phyloP scores from a whole-genome alignment of 1,140 invertebrate genomes.

The Drosophila kohkoa region DNA sequence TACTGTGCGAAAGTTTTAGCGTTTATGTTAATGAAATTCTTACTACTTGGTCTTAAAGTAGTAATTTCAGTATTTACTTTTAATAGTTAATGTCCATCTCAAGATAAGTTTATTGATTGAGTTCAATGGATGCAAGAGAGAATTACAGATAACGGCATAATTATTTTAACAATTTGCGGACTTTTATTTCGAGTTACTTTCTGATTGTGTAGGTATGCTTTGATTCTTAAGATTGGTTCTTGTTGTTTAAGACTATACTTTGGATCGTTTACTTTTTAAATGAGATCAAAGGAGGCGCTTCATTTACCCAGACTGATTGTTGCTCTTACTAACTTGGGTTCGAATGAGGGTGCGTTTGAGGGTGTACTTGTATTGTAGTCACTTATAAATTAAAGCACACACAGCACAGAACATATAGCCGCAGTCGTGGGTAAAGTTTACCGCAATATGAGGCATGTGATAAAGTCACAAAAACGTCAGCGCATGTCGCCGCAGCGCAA shows the following conservation, averaged over 20 bases:
- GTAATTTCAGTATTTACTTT: too few relatives aligned
- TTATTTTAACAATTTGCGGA: too few relatives aligned
- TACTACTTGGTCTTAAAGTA: neutral
- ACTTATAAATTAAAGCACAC: slow-evolving; percentile 37
- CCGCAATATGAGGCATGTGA: slow-evolving; percentile 81
- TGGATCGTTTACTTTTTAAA: too few relatives aligned
- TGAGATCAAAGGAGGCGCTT: slow-evolving; percentile 16
- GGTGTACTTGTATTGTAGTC: neutral
- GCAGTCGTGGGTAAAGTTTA: slow-evolving; percentile 48
- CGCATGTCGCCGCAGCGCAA: slow-evolving; percentile 67
- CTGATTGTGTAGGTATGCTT: too few relatives aligned
- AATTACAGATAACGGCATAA: too few relatives aligned
- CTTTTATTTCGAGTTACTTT: too few relatives aligned
- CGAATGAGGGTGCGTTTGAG: neutral
- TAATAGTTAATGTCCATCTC: too few relatives aligned
- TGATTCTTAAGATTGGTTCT: too few relatives aligned
- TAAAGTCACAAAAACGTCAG: slow-evolving; percentile 82
- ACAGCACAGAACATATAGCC: neutral
- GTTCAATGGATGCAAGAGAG: too few relatives aligned
- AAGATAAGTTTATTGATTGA: too few relatives aligned
- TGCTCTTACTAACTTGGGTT: too few relatives aligned
- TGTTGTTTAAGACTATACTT: too few relatives aligned
- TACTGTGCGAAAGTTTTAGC: neutral
- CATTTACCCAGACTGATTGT: neutral
- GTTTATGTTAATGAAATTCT: neutral